These are phyloP conservation scores for Strigamia transsilvanica DNA, from an alignment of 2,888 invertebrate genomes.

Conservation along the genomic window DNA sequence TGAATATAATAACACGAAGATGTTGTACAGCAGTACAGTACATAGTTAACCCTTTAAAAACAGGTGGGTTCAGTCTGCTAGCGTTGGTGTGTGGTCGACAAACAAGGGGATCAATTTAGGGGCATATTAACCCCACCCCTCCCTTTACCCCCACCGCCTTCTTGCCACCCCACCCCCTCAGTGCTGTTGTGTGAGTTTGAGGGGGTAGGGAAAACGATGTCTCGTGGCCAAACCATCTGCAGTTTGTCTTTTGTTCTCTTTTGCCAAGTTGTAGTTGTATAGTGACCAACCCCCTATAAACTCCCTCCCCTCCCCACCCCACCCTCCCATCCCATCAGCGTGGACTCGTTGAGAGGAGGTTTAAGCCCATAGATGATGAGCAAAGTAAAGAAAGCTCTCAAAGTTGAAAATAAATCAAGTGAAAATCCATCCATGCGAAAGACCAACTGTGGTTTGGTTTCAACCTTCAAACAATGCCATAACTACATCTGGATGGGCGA, in stretches of 20 bases:
- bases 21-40: too few relatives aligned
- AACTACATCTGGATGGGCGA: background rate
- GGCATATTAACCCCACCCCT: constrained; percentile 39
- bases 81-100: constrained; percentile 49
- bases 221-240: constrained; percentile 49
- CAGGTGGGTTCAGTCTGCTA: constrained; percentile 41
- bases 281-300: constrained; percentile 35
- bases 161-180: constrained; percentile 26
- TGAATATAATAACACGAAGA: too few relatives aligned
- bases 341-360: constrained; percentile 30
- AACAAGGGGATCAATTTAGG: constrained; percentile 46
- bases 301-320: background rate
- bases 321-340: background rate
- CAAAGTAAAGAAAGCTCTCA: constrained; percentile 9
- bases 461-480: background rate
- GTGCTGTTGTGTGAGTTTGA: constrained; percentile 36
- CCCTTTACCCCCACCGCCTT: background rate
- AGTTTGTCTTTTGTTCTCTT: constrained; percentile 43
- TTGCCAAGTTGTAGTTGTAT: constrained; percentile 35
- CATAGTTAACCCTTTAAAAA: constrained; percentile 22
- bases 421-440: constrained; percentile 28
- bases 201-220: constrained; percentile 31
- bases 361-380: constrained; percentile 26
- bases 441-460: constrained; percentile 33
- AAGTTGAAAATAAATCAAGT: constrained; percentile 30